phyloP scores from a whole-genome alignment of 2,797 vertebrate species.

The Eulemur albifrons region DNA sequence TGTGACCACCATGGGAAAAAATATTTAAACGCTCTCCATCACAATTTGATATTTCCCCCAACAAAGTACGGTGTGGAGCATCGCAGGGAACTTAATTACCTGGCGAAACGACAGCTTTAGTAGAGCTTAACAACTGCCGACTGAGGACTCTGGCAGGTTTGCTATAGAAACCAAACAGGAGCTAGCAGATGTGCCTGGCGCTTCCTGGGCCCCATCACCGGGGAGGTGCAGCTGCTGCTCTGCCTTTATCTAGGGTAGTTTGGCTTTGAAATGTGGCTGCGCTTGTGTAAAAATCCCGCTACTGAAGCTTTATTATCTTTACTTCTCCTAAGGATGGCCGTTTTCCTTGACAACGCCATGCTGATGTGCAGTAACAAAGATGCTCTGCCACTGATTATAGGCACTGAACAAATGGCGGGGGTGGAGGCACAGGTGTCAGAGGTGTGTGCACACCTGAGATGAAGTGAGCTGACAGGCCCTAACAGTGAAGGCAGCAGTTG shows the following conservation, averaged over 20 bases:
- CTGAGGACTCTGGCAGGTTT: slow-evolving; percentile 59
- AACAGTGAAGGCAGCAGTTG: slow-evolving; percentile 54
- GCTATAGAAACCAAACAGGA: slow-evolving; percentile 55
- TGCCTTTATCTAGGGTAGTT: slow-evolving; percentile 59
- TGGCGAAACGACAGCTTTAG: slow-evolving; percentile 64
- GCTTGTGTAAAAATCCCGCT: background rate
- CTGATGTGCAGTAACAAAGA: slow-evolving; percentile 33
- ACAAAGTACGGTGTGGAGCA: background rate
- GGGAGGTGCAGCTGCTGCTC: slow-evolving; percentile 70
- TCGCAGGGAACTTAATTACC: slow-evolving; percentile 70
- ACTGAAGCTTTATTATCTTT: slow-evolving; percentile 39
- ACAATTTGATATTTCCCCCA: slow-evolving; percentile 7
- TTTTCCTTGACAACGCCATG: slow-evolving; percentile 29
- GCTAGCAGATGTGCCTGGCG: slow-evolving; percentile 76
- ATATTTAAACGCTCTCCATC: background rate
- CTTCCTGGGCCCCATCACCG: slow-evolving; percentile 45
- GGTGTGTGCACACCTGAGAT: background rate
- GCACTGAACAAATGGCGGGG: background rate
- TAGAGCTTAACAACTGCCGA: slow-evolving; percentile 63
- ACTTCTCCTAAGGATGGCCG: slow-evolving; percentile 22
- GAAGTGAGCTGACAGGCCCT: background rate
- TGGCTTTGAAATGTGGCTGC: slow-evolving; percentile 70
- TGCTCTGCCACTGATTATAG: background rate
- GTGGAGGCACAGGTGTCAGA: background rate
- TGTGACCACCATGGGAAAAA: background rate